Conservation (phyloP, 2,113 vertebrate species). For the Lamprotornis superbus region DNA sequence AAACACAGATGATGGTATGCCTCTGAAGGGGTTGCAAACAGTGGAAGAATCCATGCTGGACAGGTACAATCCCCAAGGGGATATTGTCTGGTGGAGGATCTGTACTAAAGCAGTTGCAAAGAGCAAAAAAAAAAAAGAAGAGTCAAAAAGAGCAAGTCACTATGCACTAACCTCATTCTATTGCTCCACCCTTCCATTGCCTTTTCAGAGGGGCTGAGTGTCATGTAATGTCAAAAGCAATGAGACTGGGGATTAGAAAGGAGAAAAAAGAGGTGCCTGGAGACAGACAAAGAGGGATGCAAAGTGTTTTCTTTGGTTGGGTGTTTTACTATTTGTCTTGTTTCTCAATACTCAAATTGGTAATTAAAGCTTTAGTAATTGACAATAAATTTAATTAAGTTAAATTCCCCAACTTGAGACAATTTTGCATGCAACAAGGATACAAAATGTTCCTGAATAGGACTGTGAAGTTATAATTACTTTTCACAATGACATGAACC, state of each 20-base stretch:
- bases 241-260: neutral
- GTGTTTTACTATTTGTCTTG: neutral
- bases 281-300: neutral
- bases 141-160: neutral
- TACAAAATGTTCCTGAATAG: neutral
- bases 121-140: neutral
- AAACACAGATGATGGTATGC: neutral
- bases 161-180: neutral
- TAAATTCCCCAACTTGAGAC: neutral
- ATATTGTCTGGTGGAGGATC: neutral
- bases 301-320: neutral
- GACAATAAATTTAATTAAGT: neutral
- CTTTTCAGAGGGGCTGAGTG: neutral
- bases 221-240: neutral
- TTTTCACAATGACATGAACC: neutral
- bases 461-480: neutral
- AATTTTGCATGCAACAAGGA: neutral
- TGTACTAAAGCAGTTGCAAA: neutral
- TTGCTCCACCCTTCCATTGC: neutral
- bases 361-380: neutral
- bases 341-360: neutral
- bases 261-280: neutral
- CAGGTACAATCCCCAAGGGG: fast-evolving
- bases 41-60: neutral
- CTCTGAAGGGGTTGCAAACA: neutral